Evolutionary conservation across 1,140 invertebrate genomes (phyloP).

Genomic region (Anastrepha obliqua): DNA sequence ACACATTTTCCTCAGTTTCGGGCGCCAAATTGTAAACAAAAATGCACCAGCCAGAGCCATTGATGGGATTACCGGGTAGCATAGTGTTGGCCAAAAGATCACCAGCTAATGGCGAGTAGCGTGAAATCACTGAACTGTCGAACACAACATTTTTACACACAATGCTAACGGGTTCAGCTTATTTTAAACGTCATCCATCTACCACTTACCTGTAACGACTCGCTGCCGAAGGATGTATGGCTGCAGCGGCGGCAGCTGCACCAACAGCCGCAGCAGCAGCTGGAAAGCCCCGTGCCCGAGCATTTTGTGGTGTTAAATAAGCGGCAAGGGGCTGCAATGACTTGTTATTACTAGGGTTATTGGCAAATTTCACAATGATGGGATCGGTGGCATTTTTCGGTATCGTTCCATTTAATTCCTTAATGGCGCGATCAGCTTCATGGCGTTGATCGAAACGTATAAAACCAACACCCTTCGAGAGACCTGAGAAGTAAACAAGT

Average conservation of each 20-base stretch:
- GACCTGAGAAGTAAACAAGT: conserved; percentile 77
- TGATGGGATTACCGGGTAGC: conserved; percentile 87
- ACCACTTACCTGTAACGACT: conserved; percentile 90
- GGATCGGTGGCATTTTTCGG: conserved; percentile 96
- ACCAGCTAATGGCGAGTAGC: conserved; percentile 96
- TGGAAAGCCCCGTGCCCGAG: conserved; percentile 85
- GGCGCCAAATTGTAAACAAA: conserved; percentile 99
- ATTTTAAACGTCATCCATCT: background rate
- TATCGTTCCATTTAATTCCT: conserved; percentile 97
- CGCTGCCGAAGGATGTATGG: conserved; percentile 89
- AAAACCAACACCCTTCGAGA: conserved; percentile 99
- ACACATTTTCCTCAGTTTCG: conserved; percentile 97
- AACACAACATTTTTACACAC: conserved; percentile 52
- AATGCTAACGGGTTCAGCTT: too few species aligned
- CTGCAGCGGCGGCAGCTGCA: conserved; percentile 77
- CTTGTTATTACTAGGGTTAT: conserved; percentile 97
- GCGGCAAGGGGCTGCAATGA: conserved; percentile 93
- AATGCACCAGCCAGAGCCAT: conserved; percentile 94
- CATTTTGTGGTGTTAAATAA: conserved; percentile 87
- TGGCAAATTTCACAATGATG: conserved; percentile 99
- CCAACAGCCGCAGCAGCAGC: conserved; percentile 78
- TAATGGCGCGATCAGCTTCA: conserved; percentile 97
- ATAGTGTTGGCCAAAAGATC: conserved; percentile 92
- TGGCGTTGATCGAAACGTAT: conserved; percentile 98
- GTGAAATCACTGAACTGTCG: conserved; percentile 71